Evolutionary conservation across 2,113 vertebrate species (phyloP), one percentile per base, ranked within the genome.

Genomic region (Peromyscus polionotus): DNA sequence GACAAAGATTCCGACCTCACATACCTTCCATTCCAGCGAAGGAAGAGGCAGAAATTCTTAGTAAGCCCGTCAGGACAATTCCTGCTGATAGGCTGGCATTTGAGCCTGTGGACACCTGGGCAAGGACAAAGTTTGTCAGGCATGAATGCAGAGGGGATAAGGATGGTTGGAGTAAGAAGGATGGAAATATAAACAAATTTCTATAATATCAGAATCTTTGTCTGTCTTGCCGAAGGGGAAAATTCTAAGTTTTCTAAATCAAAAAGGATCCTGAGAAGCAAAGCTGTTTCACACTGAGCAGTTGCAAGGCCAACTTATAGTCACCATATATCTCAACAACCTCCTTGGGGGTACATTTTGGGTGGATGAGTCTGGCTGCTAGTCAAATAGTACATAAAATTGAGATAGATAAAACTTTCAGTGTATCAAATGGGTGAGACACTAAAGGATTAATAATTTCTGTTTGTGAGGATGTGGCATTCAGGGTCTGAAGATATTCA

Each of bases 391-490:
- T 67, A 84, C 88, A 96, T 93, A 92, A 97, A 83, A 84, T 84
- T 91, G 96, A 42, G 57, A 80, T 36, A 20, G 36, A 73, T 90
- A 85, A 72, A 70, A 72, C 65, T 80, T 93, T 97, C 45, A 88
- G 19, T 93, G 95, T 91, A 45, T 57, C 31, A 89, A 76, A 91
- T 14, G 20, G n/a, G 4, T 7, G 96, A 94, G 86, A 80, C 42
- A 96, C 97, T 24, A 85, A 94, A 87, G 77, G 1, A 94, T 96
- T 95, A 93, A 84, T 73, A 39, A 79, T 68, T 67, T 72, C 6
- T 83, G 51, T 17, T 89, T 19, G 11, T 63, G 22, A 67, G 45
- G 90, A 24, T 70, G n/a, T 13, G 22, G 12, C 11, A 3, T 81
- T 81, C 31, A 13, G 7, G 20, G 4, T 73, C 59, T 91, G 28